Conservation (phyloP, 2,113 vertebrate species). For the Vidua chalybeata region DNA sequence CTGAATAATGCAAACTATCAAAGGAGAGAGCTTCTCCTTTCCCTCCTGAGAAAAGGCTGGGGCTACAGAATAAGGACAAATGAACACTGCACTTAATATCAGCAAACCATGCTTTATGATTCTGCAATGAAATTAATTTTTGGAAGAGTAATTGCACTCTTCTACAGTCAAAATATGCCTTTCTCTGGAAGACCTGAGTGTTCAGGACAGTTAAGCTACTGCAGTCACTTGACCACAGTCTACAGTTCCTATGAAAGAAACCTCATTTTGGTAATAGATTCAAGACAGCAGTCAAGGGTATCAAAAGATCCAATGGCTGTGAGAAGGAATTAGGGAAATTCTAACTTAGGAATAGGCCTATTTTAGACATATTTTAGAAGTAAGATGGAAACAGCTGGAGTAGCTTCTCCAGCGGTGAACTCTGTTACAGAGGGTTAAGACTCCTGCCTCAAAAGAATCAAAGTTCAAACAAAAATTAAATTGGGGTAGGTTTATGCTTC, state of each 20-base stretch:
- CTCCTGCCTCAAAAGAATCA: neutral
- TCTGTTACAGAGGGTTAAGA: neutral
- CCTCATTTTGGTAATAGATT: neutral
- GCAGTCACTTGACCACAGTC: neutral
- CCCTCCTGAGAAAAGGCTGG: neutral
- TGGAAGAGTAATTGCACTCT: neutral
- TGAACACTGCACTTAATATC: neutral
- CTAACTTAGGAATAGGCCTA: neutral
- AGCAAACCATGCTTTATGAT: neutral
- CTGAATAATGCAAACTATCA: neutral
- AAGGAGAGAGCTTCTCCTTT: neutral
- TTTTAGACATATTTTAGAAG: neutral
- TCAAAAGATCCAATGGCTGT: neutral
- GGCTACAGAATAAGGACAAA: neutral
- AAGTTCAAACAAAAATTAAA: conserved; percentile 18
- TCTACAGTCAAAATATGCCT: neutral
- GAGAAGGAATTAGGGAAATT: neutral
- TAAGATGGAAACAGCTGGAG: neutral
- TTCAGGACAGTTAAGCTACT: neutral
- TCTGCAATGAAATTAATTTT: neutral
- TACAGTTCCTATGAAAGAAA: neutral
- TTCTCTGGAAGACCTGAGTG: neutral
- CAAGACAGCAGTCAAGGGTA: neutral
- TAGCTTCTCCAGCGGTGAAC: neutral
- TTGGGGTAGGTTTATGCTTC: neutral